Base-by-base conservation (phyloP, 2,113 vertebrate genomes). In the Speoplatyrhinus poulsoni region DNA sequence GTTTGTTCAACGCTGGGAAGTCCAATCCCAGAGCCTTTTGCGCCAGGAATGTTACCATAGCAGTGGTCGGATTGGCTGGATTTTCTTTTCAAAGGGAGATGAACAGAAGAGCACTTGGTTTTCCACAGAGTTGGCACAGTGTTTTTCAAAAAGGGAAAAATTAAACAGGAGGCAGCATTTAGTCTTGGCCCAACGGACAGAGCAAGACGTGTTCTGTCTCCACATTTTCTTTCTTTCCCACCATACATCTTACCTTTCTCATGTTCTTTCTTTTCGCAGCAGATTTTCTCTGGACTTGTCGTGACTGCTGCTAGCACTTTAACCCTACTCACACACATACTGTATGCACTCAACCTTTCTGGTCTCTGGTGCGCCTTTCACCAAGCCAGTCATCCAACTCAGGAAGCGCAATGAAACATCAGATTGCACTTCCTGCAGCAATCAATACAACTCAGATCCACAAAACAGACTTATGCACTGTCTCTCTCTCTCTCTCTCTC, bases 371-470 rank as follows among this genome's bases (percentile, higher is more conserved):
- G 26, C 70, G 41, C 46, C 73, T 71, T 65, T 83, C 77, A 69
- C 71, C 4, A 46, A 80, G 65, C 72, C 82, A 87, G 83, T 77
- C 85, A 80, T 90, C 87, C 77, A 79, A 19, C 90, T 89, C 86
- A 90, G 91, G 88, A 92, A 83, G 87, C 77, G 60, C 81, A 65
- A 70, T 87, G 84, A 89, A 92, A 90, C 88, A 91, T 91, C 93
- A 91, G 87, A 88, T 86, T 85, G 73, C 86, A 91, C 92, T 94
- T 95, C 93, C 94, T 92, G 90, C 91, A 90, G 88, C 75, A 63
- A 91, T 91, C 90, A 81, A 81, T 91, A 82, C 80, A 84, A 81
- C 85, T 88, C 82, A 78, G 81, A 76, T 82, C 82, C 79, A 76
- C 57, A 60, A 58, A 57, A 64, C 64, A 67, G 33, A 26, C 59